Conservation (phyloP, 2,888 invertebrate species). For the Lomographa bimaculata region DNA sequence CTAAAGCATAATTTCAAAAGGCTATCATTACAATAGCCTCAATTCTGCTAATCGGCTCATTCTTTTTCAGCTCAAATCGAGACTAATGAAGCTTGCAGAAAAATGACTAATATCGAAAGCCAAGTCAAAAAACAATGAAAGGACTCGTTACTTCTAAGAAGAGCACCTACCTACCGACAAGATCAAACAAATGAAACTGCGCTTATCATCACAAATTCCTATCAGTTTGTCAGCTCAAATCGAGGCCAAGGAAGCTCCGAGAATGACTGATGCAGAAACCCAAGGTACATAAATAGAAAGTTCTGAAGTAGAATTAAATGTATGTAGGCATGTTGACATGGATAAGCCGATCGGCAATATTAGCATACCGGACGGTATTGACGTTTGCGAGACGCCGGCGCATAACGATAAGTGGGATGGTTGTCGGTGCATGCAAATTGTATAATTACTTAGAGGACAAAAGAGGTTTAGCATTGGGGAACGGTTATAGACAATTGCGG, state of each 20-base stretch:
- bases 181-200: no score
- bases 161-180: no score
- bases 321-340: slow-evolving; percentile 37
- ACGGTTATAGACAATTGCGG: neutral
- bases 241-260: slow-evolving; percentile 15
- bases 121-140: no score
- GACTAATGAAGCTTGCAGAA: no score
- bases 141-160: no score
- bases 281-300: slow-evolving; percentile 19
- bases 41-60: no score
- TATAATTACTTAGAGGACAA: slow-evolving; percentile 8
- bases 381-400: slow-evolving; percentile 40
- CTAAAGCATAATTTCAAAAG: no score
- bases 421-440: slow-evolving; percentile 19
- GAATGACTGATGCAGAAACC: slow-evolving; percentile 12
- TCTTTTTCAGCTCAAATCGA: no score
- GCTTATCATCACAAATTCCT: no score
- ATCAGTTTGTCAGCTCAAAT: slow-evolving; percentile 4
- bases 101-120: no score
- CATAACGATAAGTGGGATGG: slow-evolving; percentile 21
- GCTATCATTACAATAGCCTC: no score
- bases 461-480: slow-evolving; percentile 10
- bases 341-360: slow-evolving; percentile 48
- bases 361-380: slow-evolving; percentile 57
- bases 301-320: slow-evolving; percentile 17